phyloP scores from a whole-genome alignment of 1,140 invertebrate genomes.

The Achatina immaculata region DNA sequence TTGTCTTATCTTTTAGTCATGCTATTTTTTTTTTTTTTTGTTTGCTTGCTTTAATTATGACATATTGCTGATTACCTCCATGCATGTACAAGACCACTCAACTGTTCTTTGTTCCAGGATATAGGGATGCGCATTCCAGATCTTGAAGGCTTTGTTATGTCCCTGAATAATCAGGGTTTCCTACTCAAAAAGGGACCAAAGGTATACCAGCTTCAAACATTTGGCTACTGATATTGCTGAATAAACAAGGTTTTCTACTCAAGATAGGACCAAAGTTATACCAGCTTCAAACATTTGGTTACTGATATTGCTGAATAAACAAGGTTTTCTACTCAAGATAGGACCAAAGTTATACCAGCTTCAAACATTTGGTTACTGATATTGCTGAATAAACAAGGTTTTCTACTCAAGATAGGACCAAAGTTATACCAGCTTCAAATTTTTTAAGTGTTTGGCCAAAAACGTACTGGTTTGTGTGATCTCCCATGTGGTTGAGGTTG shows the following conservation, averaged over 20 bases:
- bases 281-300: slow-evolving; percentile 74
- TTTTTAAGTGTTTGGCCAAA: no score
- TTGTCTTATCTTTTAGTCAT: no score
- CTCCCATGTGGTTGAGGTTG: no score
- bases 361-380: slow-evolving; percentile 66
- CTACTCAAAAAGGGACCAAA: slow-evolving; percentile 86
- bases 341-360: slow-evolving; percentile 84
- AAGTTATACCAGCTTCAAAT: slow-evolving; percentile 81
- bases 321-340: slow-evolving; percentile 88
- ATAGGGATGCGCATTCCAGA: slow-evolving; percentile 76
- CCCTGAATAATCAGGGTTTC: slow-evolving; percentile 87
- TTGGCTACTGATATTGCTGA: slow-evolving; percentile 74
- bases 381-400: slow-evolving; percentile 84
- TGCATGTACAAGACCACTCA: no score
- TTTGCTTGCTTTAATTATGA: no score
- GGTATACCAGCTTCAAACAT: slow-evolving; percentile 79
- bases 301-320: slow-evolving; percentile 78
- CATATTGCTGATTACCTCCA: no score
- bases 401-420: slow-evolving; percentile 86
- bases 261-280: slow-evolving; percentile 87
- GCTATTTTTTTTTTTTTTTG: no score
- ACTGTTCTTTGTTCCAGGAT: slow-evolving; percentile 70
- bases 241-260: slow-evolving; percentile 87
- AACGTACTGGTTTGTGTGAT: no score
- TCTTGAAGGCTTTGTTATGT: slow-evolving; percentile 79